Conservation (phyloP, 1,140 invertebrate genomes). For the Potamilus streckersoni region DNA sequence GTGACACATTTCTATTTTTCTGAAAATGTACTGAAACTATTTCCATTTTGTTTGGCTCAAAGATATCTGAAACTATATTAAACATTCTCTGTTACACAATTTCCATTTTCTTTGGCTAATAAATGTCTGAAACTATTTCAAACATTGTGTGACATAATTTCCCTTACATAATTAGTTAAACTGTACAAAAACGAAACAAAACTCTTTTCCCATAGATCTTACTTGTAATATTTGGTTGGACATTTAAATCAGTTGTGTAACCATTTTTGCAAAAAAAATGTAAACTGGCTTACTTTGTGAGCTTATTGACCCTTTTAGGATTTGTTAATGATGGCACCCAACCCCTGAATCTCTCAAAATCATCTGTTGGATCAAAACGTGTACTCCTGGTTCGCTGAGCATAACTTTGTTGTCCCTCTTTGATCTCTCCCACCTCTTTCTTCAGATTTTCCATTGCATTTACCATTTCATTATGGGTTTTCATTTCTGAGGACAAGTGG, state of each 20-base stretch:
- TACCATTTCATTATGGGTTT: constrained; percentile 89
- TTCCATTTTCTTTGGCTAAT: no score
- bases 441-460: constrained; percentile 89
- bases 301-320: constrained; percentile 73
- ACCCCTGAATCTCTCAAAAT: constrained; percentile 63
- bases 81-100: no score
- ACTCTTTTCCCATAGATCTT: background rate
- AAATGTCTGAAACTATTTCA: no score
- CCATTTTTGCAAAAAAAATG: no score
- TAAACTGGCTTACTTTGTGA: constrained; percentile 65
- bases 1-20: no score
- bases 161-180: no score
- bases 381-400: constrained; percentile 16
- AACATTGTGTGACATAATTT: no score
- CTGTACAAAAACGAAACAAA: constrained; percentile 1
- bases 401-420: constrained; percentile 67
- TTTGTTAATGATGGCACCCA: constrained; percentile 75
- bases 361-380: constrained; percentile 20
- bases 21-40: no score
- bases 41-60: no score
- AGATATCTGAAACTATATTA: no score
- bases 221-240: background rate
- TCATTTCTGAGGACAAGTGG: constrained; percentile 91
- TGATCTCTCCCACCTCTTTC: constrained; percentile 83
- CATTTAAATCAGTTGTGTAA: no score